These are phyloP conservation scores for Allolobophora icterica DNA, from an alignment of 2,888 invertebrate genomes.

Conservation along the genomic window DNA sequence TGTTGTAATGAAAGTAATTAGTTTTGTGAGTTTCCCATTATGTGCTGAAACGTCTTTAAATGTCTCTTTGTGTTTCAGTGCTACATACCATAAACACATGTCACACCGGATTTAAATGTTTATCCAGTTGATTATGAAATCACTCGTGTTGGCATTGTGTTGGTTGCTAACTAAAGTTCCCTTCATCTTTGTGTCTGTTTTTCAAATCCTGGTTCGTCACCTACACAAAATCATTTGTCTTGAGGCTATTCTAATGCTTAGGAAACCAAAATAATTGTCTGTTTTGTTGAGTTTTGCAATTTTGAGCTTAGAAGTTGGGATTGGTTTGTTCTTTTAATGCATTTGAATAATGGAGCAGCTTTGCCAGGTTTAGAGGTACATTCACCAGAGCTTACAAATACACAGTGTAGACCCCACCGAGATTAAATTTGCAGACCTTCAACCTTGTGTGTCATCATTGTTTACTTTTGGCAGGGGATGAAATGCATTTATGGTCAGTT, in stretches of 20 bases:
- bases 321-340: not conserved
- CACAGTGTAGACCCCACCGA: not conserved
- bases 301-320: not conserved
- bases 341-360: not conserved
- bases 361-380: not conserved
- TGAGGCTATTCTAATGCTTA: not conserved
- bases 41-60: not conserved
- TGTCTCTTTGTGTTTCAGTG: not conserved
- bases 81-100: not conserved
- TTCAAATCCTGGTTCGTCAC: not conserved
- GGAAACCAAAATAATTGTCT: not conserved
- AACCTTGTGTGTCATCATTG: not conserved
- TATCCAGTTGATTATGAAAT: not conserved
- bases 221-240: not conserved
- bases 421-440: not conserved
- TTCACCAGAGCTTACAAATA: not conserved
- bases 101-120: not conserved
- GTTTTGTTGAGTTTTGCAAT: not conserved
- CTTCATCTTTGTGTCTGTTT: not conserved
- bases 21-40: not conserved
- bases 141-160: not conserved
- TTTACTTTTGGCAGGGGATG: not conserved
- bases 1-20: not conserved
- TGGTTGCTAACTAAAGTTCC: not conserved
- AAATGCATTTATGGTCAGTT: not conserved